Conservation (phyloP, 2,797 vertebrate genomes). For the Chromobotia macracanthus region DNA sequence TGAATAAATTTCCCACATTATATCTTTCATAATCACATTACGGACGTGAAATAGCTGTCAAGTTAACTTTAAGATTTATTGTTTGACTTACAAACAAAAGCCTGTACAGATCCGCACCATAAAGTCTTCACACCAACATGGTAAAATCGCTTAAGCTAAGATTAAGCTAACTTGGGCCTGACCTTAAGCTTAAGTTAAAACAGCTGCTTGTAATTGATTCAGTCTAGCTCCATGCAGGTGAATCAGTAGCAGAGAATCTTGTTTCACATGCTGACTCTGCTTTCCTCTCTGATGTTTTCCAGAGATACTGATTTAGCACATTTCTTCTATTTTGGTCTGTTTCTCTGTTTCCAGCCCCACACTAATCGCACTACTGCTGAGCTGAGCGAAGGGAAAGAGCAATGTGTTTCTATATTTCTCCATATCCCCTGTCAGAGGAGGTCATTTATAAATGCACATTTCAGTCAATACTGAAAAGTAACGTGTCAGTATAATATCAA, state of each 20-base stretch:
- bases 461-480: background rate
- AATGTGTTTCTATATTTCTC: background rate
- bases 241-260: background rate
- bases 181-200: background rate
- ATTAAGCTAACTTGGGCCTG: too few relatives aligned
- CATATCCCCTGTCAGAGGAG: background rate
- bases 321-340: conserved; percentile 9
- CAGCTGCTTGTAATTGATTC: conserved; percentile 7
- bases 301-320: conserved; percentile 1
- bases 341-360: background rate
- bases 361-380: background rate
- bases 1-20: background rate
- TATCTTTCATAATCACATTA: background rate
- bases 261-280: background rate
- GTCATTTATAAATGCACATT: background rate
- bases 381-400: background rate
- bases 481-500: background rate
- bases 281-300: background rate
- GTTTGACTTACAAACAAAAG: background rate
- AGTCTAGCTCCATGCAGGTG: background rate
- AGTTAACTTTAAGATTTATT: too few relatives aligned
- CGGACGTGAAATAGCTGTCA: too few relatives aligned
- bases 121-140: conserved; percentile 4
- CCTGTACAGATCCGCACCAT: background rate
- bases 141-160: background rate